Conservation (phyloP, 2,888 invertebrate species). For the Polyommatus iphigenia region DNA sequence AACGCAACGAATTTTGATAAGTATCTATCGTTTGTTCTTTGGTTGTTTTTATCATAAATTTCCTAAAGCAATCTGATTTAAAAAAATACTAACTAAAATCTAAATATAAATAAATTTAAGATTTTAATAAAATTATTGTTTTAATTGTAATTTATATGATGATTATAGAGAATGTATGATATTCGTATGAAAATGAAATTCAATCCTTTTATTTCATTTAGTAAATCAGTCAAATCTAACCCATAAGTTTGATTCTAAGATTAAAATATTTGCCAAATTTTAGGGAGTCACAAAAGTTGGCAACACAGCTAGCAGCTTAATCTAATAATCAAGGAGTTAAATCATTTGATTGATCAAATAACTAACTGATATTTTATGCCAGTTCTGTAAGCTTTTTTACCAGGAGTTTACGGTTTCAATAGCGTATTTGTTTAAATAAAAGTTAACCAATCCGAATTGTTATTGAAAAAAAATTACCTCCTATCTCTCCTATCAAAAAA, state of each 20-base stretch:
- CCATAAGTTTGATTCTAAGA: neutral
- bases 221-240: neutral
- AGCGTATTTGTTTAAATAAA: too few relatives aligned
- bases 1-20: slow-evolving; percentile 26
- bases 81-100: neutral
- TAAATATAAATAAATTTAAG: neutral
- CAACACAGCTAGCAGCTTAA: neutral
- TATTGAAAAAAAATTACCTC: neutral
- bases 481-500: too few relatives aligned
- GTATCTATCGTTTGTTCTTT: neutral
- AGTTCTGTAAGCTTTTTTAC: neutral
- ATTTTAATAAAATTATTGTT: slow-evolving; percentile 5
- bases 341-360: neutral
- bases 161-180: slow-evolving; percentile 3
- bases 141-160: slow-evolving; percentile 16
- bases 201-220: neutral
- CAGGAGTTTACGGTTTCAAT: too few relatives aligned
- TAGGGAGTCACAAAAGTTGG: neutral
- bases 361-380: neutral
- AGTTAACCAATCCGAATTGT: too few relatives aligned
- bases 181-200: neutral
- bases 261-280: neutral
- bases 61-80: neutral
- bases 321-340: neutral
- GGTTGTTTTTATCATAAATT: neutral